Evolutionary conservation across 2,113 vertebrate species (phyloP).

Genomic region (Tragelaphus buxtoni): DNA sequence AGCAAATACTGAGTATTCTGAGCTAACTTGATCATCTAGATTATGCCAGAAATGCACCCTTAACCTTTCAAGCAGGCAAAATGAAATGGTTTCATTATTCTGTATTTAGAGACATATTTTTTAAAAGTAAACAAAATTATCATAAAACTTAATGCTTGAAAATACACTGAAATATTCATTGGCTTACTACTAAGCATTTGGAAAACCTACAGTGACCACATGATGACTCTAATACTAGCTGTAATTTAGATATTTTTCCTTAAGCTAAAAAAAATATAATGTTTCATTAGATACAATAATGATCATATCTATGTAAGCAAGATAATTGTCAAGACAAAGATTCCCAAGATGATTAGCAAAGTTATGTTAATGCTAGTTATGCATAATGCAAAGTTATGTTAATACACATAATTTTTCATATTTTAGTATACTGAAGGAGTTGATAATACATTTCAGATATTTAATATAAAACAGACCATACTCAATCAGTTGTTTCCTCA

Average conservation of each 20-base stretch:
- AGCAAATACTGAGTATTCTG: background rate
- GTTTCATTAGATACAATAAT: background rate
- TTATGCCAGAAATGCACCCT: background rate
- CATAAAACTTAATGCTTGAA: background rate
- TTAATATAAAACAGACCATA: background rate
- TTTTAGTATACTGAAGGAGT: background rate
- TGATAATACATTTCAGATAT: background rate
- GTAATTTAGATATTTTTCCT: background rate
- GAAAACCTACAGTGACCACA: background rate
- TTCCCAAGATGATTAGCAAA: background rate
- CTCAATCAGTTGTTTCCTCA: background rate
- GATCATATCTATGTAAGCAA: background rate
- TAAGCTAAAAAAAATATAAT: background rate
- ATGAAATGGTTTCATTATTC: background rate
- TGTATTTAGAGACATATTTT: background rate
- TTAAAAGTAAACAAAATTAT: background rate
- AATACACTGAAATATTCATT: background rate
- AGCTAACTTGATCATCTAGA: background rate
- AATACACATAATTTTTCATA: background rate
- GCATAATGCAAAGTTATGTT: background rate
- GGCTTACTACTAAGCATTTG: background rate
- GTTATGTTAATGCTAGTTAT: background rate
- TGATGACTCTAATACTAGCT: background rate
- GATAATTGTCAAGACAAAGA: background rate
- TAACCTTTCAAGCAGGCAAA: background rate